A percentile compares a stretch with the other conserved stretches of the same genome.
phyloP scores from a whole-genome alignment of 2,797 vertebrate species.

The Botia kubotai region DNA sequence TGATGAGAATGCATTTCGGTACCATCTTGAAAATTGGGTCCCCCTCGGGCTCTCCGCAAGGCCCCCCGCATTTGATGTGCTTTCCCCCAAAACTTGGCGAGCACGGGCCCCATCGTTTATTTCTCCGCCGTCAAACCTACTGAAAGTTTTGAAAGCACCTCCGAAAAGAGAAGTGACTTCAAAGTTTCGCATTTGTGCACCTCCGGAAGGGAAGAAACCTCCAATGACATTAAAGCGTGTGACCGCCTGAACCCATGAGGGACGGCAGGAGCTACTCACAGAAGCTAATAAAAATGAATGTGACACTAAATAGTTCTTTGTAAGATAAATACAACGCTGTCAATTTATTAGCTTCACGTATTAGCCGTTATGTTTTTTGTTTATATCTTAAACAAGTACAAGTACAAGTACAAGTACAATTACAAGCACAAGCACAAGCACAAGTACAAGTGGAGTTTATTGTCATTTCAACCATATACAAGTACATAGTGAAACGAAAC shows the following conservation, averaged over 20 bases:
- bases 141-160: slow-evolving; percentile 36
- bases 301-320: slow-evolving; percentile 66
- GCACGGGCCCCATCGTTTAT: neutral
- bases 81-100: slow-evolving; percentile 28
- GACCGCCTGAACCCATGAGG: slow-evolving; percentile 73
- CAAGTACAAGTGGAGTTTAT: too few relatives aligned
- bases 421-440: neutral
- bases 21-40: slow-evolving; percentile 46
- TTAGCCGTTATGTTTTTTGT: neutral
- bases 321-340: slow-evolving; percentile 50
- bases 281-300: slow-evolving; percentile 70
- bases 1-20: slow-evolving; percentile 56
- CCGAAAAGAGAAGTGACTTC: slow-evolving; percentile 7
- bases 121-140: slow-evolving; percentile 23
- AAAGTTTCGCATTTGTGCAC: slow-evolving; percentile 54
- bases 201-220: slow-evolving; percentile 69
- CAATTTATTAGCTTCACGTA: neutral
- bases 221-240: slow-evolving; percentile 68
- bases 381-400: neutral
- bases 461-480: too few relatives aligned
- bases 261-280: slow-evolving; percentile 69
- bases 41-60: slow-evolving; percentile 42
- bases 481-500: too few relatives aligned
- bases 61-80: slow-evolving; percentile 43
- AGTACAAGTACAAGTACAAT: too few relatives aligned